phyloP scores from a whole-genome alignment of 1,140 invertebrate genomes.

The Drosophila teissieri region DNA sequence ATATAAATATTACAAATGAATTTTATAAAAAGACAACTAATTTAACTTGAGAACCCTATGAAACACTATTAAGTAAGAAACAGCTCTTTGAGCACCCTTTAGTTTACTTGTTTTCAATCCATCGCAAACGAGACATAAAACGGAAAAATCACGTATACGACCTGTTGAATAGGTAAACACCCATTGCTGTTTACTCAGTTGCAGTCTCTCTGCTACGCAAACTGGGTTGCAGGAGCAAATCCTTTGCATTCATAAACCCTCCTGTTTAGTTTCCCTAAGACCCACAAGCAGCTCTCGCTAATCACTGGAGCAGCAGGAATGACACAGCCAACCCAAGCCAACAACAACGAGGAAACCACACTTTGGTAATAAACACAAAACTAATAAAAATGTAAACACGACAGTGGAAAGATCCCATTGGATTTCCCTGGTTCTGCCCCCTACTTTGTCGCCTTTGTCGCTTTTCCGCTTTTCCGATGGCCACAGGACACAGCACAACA shows the following conservation, averaged over 20 bases:
- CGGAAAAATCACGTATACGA: conserved; percentile 24
- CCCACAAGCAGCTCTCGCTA: conserved; percentile 18
- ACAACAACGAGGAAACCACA: conserved; percentile 12
- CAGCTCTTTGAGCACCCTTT: not conserved
- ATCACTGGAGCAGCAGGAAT: conserved; percentile 39
- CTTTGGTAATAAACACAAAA: conserved; percentile 64
- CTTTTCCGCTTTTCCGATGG: conserved; percentile 14
- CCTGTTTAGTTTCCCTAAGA: conserved; percentile 14
- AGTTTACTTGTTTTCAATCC: not conserved
- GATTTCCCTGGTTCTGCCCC: conserved; percentile 2
- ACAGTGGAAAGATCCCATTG: conserved; percentile 34
- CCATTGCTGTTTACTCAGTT: not conserved
- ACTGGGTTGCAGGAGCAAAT: not conserved
- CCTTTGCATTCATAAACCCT: not conserved
- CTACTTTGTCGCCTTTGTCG: not conserved
- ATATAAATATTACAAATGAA: not conserved
- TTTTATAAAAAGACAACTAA: no score
- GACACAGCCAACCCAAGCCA: conserved; percentile 30
- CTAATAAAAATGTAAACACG: conserved; percentile 80
- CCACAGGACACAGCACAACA: conserved; percentile 24
- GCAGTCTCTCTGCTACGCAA: not conserved
- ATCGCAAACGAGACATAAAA: not conserved
- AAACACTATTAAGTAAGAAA: not conserved
- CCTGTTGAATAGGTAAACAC: conserved; percentile 15
- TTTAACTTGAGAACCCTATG: no score